Evolutionary conservation across 2,797 vertebrate species (phyloP).

Genomic region (Cheirogaleus major): DNA sequence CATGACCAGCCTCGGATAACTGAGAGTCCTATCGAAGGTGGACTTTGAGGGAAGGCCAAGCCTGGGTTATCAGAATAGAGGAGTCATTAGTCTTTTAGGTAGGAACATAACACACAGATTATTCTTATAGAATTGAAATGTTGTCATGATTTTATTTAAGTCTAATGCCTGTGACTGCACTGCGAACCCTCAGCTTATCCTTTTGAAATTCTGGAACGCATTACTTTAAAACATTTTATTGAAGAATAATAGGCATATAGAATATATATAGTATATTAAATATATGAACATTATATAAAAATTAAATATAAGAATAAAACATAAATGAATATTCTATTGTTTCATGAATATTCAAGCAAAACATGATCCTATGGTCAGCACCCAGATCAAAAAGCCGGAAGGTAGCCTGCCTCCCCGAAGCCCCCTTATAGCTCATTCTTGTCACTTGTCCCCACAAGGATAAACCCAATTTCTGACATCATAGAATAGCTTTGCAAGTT

Average conservation of each 20-base stretch:
- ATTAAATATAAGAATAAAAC: not conserved
- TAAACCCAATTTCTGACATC: not conserved
- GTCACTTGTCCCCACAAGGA: no score
- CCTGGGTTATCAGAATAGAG: not conserved
- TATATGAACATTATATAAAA: no score
- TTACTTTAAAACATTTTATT: not conserved
- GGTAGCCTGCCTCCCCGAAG: no score
- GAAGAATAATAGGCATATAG: not conserved
- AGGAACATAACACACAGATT: not conserved
- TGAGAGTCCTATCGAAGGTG: not conserved
- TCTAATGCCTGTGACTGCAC: not conserved
- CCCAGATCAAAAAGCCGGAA: no score
- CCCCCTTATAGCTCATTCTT: accelerated
- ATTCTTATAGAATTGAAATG: not conserved
- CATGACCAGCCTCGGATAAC: not conserved
- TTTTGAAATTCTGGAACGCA: not conserved
- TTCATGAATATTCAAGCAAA: not conserved
- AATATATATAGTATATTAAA: not conserved
- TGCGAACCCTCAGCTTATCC: not conserved
- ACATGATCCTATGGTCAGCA: not conserved
- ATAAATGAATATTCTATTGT: not conserved
- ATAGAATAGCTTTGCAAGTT: no score
- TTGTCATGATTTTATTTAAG: not conserved
- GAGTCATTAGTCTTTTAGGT: not conserved
- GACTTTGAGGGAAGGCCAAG: not conserved